Evolutionary conservation across 2,888 invertebrate species (phyloP), one percentile per base, ranked within the genome.

Genomic region (Psylliodes chrysocephalus): DNA sequence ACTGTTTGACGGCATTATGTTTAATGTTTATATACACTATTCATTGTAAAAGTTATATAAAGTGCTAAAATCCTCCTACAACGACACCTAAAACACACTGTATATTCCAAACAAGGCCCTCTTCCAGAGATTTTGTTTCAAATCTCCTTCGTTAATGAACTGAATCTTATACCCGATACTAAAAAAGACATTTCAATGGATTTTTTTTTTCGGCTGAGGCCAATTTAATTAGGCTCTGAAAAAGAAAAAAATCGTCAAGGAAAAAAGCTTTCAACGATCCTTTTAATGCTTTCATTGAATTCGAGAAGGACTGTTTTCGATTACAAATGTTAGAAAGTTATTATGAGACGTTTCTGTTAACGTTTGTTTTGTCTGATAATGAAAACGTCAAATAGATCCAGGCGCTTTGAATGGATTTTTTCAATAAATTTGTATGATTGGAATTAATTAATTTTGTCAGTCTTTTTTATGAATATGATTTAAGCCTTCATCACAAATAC

Each of bases 241-340:
- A 51, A 51, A 14, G 51, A 7, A 25, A 30, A 51, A 51, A 25
- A 10, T 5, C 19, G n/a, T 19, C 10, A 33, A 10, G 25, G 35
- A 52, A 35, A 35, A 52, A 18, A 18, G 52, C 52, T 52, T 35
- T 35, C 6, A 33, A 35, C 15, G 33, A n/a, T 8, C 35, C 18
- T 52, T 52, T 52, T 52, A 52, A 52, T 52, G 17, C 35, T 14
- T 35, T 12, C 35, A 52, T 35, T 52, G 52, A 52, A 52, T 52
- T 52, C 35, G 52, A 22, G 22, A 6, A 6, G 52, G 52, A 52
- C 12, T 35, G 52, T 17, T 52, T 49, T 35, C 35, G 35, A 35
- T 52, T 35, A 52, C 52, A 7, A 35, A 18, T 19, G 35, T 52
- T 18, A 52, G 12, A 8, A n/a, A 35, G 35, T 35, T 35, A 22